Evolutionary conservation across 2,888 invertebrate species (phyloP), one percentile per base, ranked within the genome.

Genomic region (Bembecia ichneumoniformis): DNA sequence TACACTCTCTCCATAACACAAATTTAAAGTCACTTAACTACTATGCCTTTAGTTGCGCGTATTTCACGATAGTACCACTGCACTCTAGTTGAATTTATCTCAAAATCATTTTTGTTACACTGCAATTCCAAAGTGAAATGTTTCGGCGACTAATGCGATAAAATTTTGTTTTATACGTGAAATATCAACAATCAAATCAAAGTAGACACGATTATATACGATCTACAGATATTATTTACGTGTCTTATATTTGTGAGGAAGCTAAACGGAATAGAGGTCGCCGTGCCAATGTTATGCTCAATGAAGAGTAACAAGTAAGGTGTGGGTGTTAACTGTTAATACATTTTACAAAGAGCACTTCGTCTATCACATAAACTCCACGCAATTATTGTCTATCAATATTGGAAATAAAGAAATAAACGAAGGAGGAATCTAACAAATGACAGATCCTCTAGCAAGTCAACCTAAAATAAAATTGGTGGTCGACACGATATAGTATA

Each of bases 41-140:
- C 59, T 74, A 75, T 77, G 62, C 71, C 62, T 71, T 75, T 77
- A 76, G 77, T 77, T 73, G 68, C 54, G 58, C 60, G 54, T 65
- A 28, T 35, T 66, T 67, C 64, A 69, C 76, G 74, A 74, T 77
- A 63, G 64, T 67, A 75, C 68, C 77, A 79, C 78, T 78, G 68
- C 80, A 84, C 86, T 81, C 60, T 68, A 66, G 59, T 56, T 68
- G 63, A 79, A 82, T 86, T 84, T 87, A 87, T 84, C 87, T 86
- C 77, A 84, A 76, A 81, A 86, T 84, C 87, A 87, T 87, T 82
- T 84, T 87, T 74, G 74, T 73, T 77, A 68, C 77, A 78, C 86
- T 84, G 78, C 59, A 77, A 80, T 66, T 69, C 71, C 66, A 71
- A 75, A 68, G 68, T 54, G 51, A 57, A 66, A 73, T 82, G 82